These are phyloP conservation scores for Hipposideros larvatus DNA, from an alignment of 2,797 vertebrate genomes.

Conservation along the genomic window DNA sequence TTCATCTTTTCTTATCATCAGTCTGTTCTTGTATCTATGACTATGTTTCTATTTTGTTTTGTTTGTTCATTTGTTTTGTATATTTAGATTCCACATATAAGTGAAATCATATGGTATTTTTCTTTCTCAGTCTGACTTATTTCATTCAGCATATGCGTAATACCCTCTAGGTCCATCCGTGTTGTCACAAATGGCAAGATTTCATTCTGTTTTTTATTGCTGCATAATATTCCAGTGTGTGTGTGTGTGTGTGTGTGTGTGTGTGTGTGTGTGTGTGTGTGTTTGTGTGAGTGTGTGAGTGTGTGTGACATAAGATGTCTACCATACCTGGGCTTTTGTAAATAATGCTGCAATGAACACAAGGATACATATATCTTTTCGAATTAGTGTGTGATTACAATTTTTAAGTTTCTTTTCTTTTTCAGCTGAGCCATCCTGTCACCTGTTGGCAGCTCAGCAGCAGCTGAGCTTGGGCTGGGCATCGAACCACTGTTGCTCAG, in stretches of 20 bases:
- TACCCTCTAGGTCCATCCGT: not conserved
- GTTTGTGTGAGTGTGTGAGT: not conserved
- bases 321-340: not conserved
- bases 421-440: no score
- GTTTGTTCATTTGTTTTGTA: not conserved
- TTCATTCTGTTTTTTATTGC: not conserved
- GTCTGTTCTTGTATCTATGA: not conserved
- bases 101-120: not conserved
- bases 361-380: not conserved
- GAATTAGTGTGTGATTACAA: not conserved
- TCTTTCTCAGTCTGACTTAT: not conserved
- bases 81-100: not conserved
- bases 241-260: not conserved
- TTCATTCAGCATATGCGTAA: not conserved
- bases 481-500: no score
- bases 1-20: not conserved
- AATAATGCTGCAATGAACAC: not conserved
- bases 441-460: no score
- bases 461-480: no score
- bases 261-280: not conserved
- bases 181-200: not conserved
- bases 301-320: not conserved
- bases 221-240: not conserved
- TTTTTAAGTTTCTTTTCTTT: not conserved
- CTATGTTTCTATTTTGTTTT: not conserved